Conservation (phyloP, 2,797 vertebrate genomes). For the Rhinophrynus dorsalis region DNA sequence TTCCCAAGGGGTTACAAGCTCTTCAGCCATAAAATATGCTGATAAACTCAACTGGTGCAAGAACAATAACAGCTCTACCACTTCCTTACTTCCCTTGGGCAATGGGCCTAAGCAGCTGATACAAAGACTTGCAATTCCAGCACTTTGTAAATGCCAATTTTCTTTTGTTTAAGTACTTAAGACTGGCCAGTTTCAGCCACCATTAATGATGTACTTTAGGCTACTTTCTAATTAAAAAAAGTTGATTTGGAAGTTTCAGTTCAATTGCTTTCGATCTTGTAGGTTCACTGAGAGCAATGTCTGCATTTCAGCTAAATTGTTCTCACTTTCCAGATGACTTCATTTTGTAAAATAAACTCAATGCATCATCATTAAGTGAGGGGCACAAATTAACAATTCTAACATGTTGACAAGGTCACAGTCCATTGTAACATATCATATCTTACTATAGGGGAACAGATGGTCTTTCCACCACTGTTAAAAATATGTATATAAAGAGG, state of each 20-base stretch:
- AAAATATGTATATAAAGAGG: neutral
- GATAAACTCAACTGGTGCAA: conserved; percentile 51
- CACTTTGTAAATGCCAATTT: conserved; percentile 43
- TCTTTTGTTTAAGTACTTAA: conserved; percentile 32
- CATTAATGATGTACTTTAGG: conserved; percentile 45
- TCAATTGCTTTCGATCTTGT: conserved; percentile 77
- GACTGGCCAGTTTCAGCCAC: conserved; percentile 22
- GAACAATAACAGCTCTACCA: conserved; percentile 54
- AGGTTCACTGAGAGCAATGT: conserved; percentile 73
- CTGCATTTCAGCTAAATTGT: conserved; percentile 77
- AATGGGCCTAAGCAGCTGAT: conserved; percentile 54
- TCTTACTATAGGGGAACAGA: conserved; percentile 14
- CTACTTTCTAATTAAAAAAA: conserved; percentile 71
- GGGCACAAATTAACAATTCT: conserved; percentile 61
- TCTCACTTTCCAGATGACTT: conserved; percentile 74
- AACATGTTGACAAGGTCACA: conserved; percentile 57
- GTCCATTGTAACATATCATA: conserved; percentile 20
- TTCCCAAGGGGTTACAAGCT: too few species aligned
- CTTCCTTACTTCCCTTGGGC: conserved; percentile 52
- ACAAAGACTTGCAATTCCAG: conserved; percentile 46
- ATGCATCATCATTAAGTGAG: conserved; percentile 78
- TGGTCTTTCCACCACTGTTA: neutral
- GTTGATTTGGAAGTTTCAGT: conserved; percentile 73
- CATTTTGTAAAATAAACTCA: conserved; percentile 75
- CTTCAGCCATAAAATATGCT: conserved; percentile 47